These are phyloP conservation scores for Lasioglossum oenotherae DNA, from an alignment of 2,888 invertebrate genomes.

Conservation along the genomic window DNA sequence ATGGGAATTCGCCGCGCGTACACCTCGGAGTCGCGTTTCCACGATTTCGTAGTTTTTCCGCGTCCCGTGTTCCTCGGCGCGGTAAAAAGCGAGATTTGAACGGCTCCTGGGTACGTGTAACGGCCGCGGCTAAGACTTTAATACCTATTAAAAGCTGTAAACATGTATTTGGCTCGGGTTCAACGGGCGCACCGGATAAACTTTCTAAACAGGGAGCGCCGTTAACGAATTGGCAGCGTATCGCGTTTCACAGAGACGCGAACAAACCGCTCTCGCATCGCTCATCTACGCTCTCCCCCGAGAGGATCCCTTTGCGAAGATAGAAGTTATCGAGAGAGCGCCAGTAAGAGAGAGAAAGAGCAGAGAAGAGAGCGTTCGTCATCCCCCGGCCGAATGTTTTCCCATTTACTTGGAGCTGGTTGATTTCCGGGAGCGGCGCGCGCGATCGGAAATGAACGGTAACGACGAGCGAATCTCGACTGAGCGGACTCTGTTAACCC, in stretches of 20 bases:
- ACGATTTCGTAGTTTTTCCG: neutral
- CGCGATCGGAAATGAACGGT: constrained; percentile 8
- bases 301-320: neutral
- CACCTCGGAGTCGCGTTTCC: neutral
- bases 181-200: constrained; percentile 7
- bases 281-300: neutral
- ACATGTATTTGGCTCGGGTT: constrained; percentile 26
- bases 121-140: neutral
- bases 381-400: neutral
- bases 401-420: constrained; percentile 7
- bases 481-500: neutral
- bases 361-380: neutral
- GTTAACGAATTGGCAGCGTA: constrained; percentile 31
- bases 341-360: neutral
- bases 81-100: neutral
- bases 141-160: constrained; percentile 18
- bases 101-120: neutral
- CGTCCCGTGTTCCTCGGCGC: neutral
- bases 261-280: neutral
- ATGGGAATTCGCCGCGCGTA: neutral
- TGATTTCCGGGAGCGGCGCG: constrained; percentile 1
- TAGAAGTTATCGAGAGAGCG: neutral
- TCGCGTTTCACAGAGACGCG: neutral
- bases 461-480: constrained; percentile 5
- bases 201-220: constrained; percentile 12